Evolutionary conservation across 2,888 invertebrate species (phyloP), one percentile per base, ranked within the genome.

Genomic region (Corythucha ciliata): DNA sequence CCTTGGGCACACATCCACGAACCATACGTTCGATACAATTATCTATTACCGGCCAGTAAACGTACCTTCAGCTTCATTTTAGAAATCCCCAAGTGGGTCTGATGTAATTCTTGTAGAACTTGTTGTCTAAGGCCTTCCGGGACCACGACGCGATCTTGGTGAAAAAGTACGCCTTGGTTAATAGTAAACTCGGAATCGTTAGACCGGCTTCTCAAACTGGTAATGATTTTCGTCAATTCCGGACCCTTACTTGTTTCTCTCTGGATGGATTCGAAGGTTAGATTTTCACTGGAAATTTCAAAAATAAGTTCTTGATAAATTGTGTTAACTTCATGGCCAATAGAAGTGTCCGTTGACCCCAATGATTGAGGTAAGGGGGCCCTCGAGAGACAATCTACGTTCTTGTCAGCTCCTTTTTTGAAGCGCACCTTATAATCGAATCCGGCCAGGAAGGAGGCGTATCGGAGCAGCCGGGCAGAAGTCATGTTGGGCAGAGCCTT

Each of bases 341-440:
- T 32, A 8, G 12, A 18, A n/a, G 3, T 16, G 37, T 44, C 44
- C 2, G 46, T 24, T 24, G 26, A n/a, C n/a, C n/a, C n/a, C n/a
- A n/a, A n/a, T n/a, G n/a, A n/a, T n/a, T n/a, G n/a, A n/a, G n/a
- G n/a, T n/a, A 48, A 12, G n/a, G 12, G 29, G 20, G 24, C 1
- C 24, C 22, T 22, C 14, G 52, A 54, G 10, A 57, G 47, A 40
- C 54, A 54, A 46, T 57, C 56, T 1, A 50, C 58, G 22, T 58
- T 46, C 32, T n/a, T n/a, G 12, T 55, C 45, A 14, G 39, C 41
- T 14, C 46, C 47, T 27, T 37, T 29, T 25, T 45, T 39, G 27
- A 40, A 41, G 21, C 33, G 21, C 2, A 54, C 41, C 7, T 7
- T 32, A 24, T 49, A 44, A 27, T 58, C 42, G 29, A 58, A 54